These are phyloP conservation scores for Agrenia bidenticulata DNA, from an alignment of 2,888 invertebrate species.

Conservation along the genomic window DNA sequence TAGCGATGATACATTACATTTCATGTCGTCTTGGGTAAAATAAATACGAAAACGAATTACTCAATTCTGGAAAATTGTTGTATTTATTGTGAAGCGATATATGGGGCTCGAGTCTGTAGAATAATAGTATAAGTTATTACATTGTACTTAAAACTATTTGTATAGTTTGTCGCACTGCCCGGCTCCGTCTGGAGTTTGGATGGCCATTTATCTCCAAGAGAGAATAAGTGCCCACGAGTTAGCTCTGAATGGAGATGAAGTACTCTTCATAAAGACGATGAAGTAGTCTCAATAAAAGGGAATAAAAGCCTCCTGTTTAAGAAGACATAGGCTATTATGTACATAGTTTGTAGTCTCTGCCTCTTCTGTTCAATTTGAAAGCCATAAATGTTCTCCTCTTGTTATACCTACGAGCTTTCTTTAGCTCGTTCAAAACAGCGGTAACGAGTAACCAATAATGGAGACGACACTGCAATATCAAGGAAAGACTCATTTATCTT, in stretches of 20 bases:
- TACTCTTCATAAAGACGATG: conserved; percentile 1
- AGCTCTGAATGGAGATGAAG: conserved; percentile 2
- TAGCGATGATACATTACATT: no score
- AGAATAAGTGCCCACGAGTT: conserved; percentile 10
- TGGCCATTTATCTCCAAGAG: not conserved
- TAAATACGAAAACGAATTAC: no score
- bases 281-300: conserved; percentile 10
- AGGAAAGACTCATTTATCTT: conserved; percentile 11
- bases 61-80: no score
- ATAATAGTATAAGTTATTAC: no score
- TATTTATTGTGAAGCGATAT: no score
- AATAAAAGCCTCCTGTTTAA: not conserved
- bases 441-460: not conserved
- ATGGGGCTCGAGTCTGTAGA: no score
- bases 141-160: no score
- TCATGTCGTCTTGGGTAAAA: no score
- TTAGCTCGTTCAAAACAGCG: not conserved
- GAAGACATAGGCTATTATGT: not conserved
- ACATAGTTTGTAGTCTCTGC: not conserved
- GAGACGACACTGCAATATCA: no score
- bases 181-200: not conserved
- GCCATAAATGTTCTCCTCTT: conserved; percentile 4
- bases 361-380: not conserved
- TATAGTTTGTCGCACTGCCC: no score
- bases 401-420: not conserved